Base-by-base conservation (phyloP, 2,888 invertebrate genomes). In the Plebejus anna region DNA sequence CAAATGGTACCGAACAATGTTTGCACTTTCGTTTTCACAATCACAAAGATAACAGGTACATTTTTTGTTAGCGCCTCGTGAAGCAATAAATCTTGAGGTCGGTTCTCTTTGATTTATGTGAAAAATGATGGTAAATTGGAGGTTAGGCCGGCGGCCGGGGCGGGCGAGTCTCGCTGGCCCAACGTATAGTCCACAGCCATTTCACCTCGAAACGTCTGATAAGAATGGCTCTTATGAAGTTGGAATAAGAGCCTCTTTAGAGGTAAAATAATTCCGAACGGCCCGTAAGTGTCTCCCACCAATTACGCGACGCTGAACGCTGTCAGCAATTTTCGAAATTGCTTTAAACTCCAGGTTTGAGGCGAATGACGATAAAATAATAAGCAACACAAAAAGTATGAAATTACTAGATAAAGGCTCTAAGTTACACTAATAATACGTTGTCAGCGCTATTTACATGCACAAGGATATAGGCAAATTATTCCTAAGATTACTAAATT, bases 81-180 rank as follows among this genome's bases (percentile, higher is more conserved):
- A 36, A 86, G 87, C 86, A 85, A 94, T 94, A 92, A 93, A 94
- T 93, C 93, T 91, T 87, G 80, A 81, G 83, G 89, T 86, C 91
- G 92, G 90, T 83, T 83, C 84, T 84, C 91, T 92, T 94, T 94
- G 94, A 94, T 94, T 94, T 94, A 94, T 93, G 90, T 93, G 92
- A 92, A 92, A 93, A 93, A 94, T 94, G 90, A 92, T 85, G 91
- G 90, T 92, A 93, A 93, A 93, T 94, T 93, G 89, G 86, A 91
- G 94, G 94, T 92, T 92, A 87, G 85, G 86, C 83, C 85, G 85
- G 85, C 80, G 82, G 81, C 84, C 87, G 81, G 83, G 86, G 32
- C 66, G 81, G 82, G 73, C 73, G 32, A 28, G 9, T 47, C 42
- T 83, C 83, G 82, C 32, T 13, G 61, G 32, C 66, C 66, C 61